Percentiles rank a stretch among this genome's conserved stretches.
Conservation (phyloP, 1,140 invertebrate genomes). For the Neocloeon triangulifer region DNA sequence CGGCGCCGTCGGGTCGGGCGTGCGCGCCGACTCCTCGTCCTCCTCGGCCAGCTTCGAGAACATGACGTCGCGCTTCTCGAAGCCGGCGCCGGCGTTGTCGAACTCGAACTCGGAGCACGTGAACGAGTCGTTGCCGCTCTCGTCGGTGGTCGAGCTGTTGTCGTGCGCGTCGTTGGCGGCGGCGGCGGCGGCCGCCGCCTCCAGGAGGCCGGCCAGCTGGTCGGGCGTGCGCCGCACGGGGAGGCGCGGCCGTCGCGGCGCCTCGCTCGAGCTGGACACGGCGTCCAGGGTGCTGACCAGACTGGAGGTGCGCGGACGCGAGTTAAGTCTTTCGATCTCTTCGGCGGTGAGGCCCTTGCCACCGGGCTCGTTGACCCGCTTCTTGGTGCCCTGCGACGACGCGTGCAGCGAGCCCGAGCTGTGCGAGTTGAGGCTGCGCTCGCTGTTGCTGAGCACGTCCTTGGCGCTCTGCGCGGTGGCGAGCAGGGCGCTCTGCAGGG, state of each 20-base stretch:
- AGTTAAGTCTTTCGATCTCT: conserved; percentile 77
- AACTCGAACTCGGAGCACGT: conserved; percentile 96
- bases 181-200: conserved; percentile 35
- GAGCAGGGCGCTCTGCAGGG: conserved; percentile 63
- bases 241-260: conserved; percentile 31
- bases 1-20: conserved; percentile 3
- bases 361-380: conserved; percentile 20
- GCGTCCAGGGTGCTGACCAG: conserved; percentile 79
- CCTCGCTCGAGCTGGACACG: conserved; percentile 78
- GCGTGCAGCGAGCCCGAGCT: conserved; percentile 29
- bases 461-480: conserved; percentile 71
- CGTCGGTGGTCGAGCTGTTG: conserved; percentile 73
- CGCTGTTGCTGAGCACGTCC: conserved; percentile 64
- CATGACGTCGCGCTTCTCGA: conserved; percentile 40
- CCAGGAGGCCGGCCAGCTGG: conserved; percentile 9
- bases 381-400: conserved; percentile 23
- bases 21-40: conserved; percentile 24
- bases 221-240: conserved; percentile 12
- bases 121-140: conserved; percentile 91
- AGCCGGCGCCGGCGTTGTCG: conserved; percentile 34
- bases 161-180: conserved; percentile 17
- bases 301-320: conserved; percentile 61
- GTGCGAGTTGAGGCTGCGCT: conserved; percentile 67
- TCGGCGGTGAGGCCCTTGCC: conserved; percentile 47
- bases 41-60: conserved; percentile 45